These are phyloP conservation scores for Calameuta filiformis DNA, from an alignment of 2,888 invertebrate genomes.

Conservation along the genomic window DNA sequence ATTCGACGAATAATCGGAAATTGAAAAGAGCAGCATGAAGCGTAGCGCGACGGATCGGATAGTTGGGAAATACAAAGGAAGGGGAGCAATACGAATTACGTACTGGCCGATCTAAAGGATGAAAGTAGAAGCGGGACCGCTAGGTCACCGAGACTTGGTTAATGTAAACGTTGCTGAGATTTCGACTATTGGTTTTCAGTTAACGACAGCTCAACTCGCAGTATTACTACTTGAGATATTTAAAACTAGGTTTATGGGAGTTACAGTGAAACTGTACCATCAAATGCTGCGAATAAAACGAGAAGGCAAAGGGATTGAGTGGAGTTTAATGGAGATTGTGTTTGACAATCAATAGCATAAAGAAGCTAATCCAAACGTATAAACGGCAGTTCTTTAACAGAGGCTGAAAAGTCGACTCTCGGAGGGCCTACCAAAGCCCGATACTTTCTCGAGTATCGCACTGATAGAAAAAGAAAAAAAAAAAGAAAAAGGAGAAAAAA, in stretches of 20 bases:
- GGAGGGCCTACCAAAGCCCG: background rate
- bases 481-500: background rate
- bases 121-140: background rate
- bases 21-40: background rate
- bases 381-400: background rate
- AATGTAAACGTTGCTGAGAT: background rate
- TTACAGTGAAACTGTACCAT: background rate
- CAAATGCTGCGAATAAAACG: background rate
- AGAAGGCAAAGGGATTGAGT: conserved; percentile 2
- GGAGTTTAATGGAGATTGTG: conserved; percentile 21
- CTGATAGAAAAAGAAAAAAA: background rate
- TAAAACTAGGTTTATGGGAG: conserved; percentile 7
- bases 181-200: conserved; percentile 2
- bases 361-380: background rate
- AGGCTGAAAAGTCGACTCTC: background rate
- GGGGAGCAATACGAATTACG: background rate
- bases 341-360: conserved; percentile 33
- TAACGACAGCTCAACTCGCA: conserved; percentile 16
- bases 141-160: background rate
- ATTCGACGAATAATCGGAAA: too few species aligned
- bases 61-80: conserved; percentile 17
- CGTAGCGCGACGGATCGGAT: background rate
- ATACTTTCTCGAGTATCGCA: background rate
- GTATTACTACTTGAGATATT: conserved; percentile 18
- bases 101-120: background rate